Evolutionary conservation across 2,113 vertebrate species (phyloP).

Genomic region (Pavo muticus): DNA sequence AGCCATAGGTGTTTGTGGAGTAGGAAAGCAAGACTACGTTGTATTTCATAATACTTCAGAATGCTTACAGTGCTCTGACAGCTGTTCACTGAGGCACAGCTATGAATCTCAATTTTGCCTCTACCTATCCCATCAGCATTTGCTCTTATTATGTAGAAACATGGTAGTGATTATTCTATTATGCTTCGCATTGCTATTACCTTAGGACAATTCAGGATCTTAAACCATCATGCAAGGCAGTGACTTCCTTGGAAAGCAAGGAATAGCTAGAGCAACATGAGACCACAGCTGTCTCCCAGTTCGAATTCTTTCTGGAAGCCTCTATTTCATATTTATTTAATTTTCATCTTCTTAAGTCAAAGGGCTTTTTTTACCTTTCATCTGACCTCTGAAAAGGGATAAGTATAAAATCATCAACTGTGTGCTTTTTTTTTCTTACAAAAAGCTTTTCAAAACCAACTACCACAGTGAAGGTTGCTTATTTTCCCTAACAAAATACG

Average conservation of each 20-base stretch:
- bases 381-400: not conserved
- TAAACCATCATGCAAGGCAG: not conserved
- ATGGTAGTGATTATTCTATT: constrained; percentile 18
- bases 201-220: not conserved
- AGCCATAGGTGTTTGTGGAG: constrained; percentile 8
- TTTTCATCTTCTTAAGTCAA: not conserved
- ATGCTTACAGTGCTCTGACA: constrained; percentile 19
- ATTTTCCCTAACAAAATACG: not conserved
- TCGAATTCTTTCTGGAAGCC: not conserved
- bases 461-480: not conserved
- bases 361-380: not conserved
- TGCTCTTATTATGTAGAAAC: constrained; percentile 17
- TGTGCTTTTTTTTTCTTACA: not conserved
- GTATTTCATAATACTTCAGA: not conserved
- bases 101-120: not conserved
- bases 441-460: not conserved
- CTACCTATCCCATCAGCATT: constrained; percentile 3
- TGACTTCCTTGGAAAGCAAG: not conserved
- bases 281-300: not conserved
- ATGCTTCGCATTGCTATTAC: not conserved
- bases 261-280: fast-evolving
- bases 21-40: not conserved
- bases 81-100: not conserved
- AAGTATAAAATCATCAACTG: not conserved
- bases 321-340: not conserved